A percentile compares a stretch with the other conserved stretches of the same genome.
phyloP scores from a whole-genome alignment of 2,888 invertebrate genomes.

The Drosophila greeni region DNA sequence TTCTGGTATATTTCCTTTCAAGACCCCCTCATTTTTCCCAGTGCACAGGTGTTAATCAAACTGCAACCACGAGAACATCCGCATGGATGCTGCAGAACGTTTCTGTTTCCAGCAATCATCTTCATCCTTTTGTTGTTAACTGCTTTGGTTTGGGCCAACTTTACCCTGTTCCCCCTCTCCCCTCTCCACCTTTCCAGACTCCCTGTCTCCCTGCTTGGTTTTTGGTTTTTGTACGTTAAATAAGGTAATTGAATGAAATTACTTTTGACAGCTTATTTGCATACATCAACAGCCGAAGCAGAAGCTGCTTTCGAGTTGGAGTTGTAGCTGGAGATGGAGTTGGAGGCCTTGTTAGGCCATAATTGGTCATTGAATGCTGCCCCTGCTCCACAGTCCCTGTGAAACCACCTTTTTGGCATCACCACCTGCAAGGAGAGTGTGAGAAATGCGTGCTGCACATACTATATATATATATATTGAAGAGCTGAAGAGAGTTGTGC shows the following conservation, averaged over 20 bases:
- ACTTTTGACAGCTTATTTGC: slow-evolving; percentile 74
- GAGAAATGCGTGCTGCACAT: slow-evolving; percentile 62
- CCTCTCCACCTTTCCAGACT: too few species aligned
- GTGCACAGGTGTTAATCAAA: slow-evolving; percentile 59
- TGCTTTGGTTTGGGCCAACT: slow-evolving; percentile 58
- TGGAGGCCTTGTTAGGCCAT: slow-evolving; percentile 66
- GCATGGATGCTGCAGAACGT: slow-evolving; percentile 13
- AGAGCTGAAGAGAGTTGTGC: slow-evolving; percentile 47
- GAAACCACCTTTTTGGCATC: slow-evolving; percentile 7
- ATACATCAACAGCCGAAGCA: slow-evolving; percentile 65
- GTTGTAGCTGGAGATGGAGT: slow-evolving; percentile 5
- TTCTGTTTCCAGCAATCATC: slow-evolving; percentile 53
- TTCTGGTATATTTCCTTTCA: too few species aligned
- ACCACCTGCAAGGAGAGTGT: slow-evolving; percentile 40
- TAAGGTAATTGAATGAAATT: slow-evolving; percentile 75
- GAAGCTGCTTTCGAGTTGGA: slow-evolving; percentile 30
- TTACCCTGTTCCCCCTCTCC: not conserved
- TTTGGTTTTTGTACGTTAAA: slow-evolving; percentile 62
- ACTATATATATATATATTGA: not conserved
- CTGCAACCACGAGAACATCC: slow-evolving; percentile 47
- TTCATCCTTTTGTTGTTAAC: slow-evolving; percentile 50
- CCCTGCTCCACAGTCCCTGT: not conserved
- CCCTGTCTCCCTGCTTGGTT: slow-evolving; percentile 27
- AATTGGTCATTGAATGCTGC: slow-evolving; percentile 70
- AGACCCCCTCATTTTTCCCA: not conserved